Evolutionary conservation across 2,797 vertebrate genomes (phyloP).

Genomic region (Coendou prehensilis): DNA sequence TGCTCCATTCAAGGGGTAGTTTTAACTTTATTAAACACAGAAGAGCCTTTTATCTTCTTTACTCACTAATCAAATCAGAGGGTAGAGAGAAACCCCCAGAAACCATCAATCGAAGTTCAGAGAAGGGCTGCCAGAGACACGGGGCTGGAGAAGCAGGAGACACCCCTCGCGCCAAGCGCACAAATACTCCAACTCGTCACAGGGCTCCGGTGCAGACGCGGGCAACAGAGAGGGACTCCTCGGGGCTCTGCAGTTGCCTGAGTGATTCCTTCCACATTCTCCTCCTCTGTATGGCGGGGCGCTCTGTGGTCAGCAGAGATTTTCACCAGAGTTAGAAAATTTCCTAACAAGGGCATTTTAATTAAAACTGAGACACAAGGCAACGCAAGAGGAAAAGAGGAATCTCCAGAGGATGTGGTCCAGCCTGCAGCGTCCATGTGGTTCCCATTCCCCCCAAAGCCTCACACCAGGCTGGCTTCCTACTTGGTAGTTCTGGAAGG

Average conservation of each 20-base stretch:
- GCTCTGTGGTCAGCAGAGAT: slow-evolving; percentile 21
- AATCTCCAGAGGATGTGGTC: not conserved
- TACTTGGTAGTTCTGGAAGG: not conserved
- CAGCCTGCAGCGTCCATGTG: slow-evolving; percentile 38
- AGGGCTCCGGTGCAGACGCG: not conserved
- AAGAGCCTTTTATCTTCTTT: slow-evolving; percentile 47
- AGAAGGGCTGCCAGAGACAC: not conserved
- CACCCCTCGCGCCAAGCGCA: not conserved
- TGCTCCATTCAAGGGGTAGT: not conserved
- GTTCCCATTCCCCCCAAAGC: not conserved
- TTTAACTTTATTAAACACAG: slow-evolving; percentile 53
- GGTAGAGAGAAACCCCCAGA: not conserved
- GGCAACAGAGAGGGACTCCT: not conserved
- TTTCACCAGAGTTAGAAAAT: slow-evolving; percentile 47
- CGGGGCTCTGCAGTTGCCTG: not conserved
- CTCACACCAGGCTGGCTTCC: not conserved
- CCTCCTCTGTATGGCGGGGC: slow-evolving; percentile 26
- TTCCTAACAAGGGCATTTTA: slow-evolving; percentile 76
- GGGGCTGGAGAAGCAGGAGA: not conserved
- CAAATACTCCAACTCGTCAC: not conserved
- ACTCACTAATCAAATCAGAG: not conserved
- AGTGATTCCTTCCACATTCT: slow-evolving; percentile 26
- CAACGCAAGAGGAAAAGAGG: not conserved
- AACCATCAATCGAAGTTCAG: not conserved
- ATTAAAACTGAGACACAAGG: slow-evolving; percentile 69